Base-by-base conservation (phyloP, 2,888 invertebrate species). In the Campopleginae sp. region DNA sequence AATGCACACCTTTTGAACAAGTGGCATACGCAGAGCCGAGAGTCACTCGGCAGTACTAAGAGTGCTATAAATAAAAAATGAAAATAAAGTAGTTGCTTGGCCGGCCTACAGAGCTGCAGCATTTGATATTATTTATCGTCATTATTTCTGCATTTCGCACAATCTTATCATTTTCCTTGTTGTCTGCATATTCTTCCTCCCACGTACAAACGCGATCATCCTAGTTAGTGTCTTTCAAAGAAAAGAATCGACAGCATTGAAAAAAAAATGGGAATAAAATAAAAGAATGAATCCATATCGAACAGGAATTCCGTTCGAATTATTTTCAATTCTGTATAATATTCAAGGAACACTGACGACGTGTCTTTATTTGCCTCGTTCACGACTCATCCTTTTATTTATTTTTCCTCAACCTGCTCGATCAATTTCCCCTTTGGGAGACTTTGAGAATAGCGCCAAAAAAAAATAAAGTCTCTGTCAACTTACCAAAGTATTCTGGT, bases 401-500 rank as follows among this genome's bases (percentile, higher is more conserved):
- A 17, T 63, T 38, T 63, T 63, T 63, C 19, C 63, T 27, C 31
- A 84, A 54, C 17, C 46, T 2, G 4, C 14, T 58, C 58, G 5
- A 58, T 2, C 14, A 8, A 58, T 27, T 58, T 58, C 14, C 27
- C 5, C 27, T 58, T 58, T 27, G 27, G n/a, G n/a, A n/a, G n/a
- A 4, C 27, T 58, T 27, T 58, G 27, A 58, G 27, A 58, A 58
- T 12, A 14, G 58, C 58, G 58, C 58, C 14, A 58, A 27, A 58
- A 58, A 58, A 27, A 27, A 54, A 51, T 19, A 4, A 27, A 23
- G 14, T 58, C 1, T 58, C 66, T 31, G 5, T 75, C 58, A 63
- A 95, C 96, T 96, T 90, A 96, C 96, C 95, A 96, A 95, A 65
- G 96, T 96, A 89, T 96, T 96, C 92, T 96, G 96, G 90, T 96